These are phyloP conservation scores for Zaprionus vittiger DNA, from an alignment of 1,140 invertebrate genomes.

Conservation along the genomic window DNA sequence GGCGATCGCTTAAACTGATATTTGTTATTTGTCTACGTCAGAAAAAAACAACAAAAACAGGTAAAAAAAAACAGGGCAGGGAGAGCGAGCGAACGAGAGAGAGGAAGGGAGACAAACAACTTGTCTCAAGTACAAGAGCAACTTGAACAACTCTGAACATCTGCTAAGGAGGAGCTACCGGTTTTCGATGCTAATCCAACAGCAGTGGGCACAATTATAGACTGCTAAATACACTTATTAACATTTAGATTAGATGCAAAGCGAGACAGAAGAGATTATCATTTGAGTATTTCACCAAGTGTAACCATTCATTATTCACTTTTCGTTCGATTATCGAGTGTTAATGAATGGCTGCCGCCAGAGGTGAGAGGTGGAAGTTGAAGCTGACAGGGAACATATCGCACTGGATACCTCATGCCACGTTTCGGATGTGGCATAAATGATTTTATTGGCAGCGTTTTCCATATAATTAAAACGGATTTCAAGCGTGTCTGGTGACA, in stretches of 20 bases:
- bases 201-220: constrained; percentile 25
- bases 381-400: constrained; percentile 1
- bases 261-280: background rate
- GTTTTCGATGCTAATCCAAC: constrained; percentile 40
- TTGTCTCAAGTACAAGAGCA: constrained; percentile 48
- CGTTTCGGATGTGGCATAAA: constrained; percentile 12
- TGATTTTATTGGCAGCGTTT: constrained; percentile 45
- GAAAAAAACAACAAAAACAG: constrained; percentile 25
- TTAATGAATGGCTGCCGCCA: constrained; percentile 49
- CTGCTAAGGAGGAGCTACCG: constrained; percentile 29
- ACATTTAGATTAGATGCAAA: background rate
- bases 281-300: background rate
- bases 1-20: constrained; percentile 44
- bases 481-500: constrained; percentile 38
- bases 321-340: constrained; percentile 23
- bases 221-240: constrained; percentile 26
- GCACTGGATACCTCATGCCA: constrained; percentile 2
- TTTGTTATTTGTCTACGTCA: constrained; percentile 73
- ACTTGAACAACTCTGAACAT: constrained; percentile 9
- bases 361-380: constrained; percentile 28
- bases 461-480: constrained; percentile 60
- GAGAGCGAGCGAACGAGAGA: background rate
- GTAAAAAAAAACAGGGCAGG: constrained; percentile 9
- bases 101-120: constrained; percentile 25
- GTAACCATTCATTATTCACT: constrained; percentile 1